phyloP scores from a whole-genome alignment of 2,113 vertebrate species.

The Marmota monax region DNA sequence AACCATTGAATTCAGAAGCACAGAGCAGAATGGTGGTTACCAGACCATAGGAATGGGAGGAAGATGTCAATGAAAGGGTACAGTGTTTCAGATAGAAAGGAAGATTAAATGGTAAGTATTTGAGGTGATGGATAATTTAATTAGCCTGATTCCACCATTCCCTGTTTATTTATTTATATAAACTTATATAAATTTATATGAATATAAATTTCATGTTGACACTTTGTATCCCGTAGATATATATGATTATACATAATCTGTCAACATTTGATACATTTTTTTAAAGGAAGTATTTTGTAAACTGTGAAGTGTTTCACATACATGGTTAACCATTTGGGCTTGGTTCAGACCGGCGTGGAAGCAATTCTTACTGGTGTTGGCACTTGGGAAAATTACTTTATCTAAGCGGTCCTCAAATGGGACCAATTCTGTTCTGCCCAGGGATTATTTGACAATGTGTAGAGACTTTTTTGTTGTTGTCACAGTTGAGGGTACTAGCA shows the following conservation, averaged over 20 bases:
- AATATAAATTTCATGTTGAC: not conserved
- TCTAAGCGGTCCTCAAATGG: not conserved
- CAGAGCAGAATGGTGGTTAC: not conserved
- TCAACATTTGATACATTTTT: not conserved
- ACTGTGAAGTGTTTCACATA: not conserved
- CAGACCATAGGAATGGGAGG: not conserved
- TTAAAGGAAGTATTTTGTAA: not conserved
- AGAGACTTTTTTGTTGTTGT: not conserved
- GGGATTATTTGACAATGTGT: not conserved
- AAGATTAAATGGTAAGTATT: not conserved
- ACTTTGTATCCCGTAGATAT: not conserved
- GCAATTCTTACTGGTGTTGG: not conserved
- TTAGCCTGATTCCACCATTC: not conserved
- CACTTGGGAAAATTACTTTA: not conserved
- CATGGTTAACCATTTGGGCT: not conserved
- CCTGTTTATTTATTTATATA: not conserved
- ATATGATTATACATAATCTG: not conserved
- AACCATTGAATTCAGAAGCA: not conserved
- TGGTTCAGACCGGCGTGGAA: not conserved
- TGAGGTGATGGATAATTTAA: not conserved
- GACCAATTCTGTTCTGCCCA: not conserved
- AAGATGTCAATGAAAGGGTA: not conserved
- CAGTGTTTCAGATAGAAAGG: not conserved
- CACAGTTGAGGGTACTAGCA: not conserved
- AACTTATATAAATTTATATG: not conserved